Conservation (phyloP, 2,888 invertebrate species). For the Creontiades dilutus region DNA sequence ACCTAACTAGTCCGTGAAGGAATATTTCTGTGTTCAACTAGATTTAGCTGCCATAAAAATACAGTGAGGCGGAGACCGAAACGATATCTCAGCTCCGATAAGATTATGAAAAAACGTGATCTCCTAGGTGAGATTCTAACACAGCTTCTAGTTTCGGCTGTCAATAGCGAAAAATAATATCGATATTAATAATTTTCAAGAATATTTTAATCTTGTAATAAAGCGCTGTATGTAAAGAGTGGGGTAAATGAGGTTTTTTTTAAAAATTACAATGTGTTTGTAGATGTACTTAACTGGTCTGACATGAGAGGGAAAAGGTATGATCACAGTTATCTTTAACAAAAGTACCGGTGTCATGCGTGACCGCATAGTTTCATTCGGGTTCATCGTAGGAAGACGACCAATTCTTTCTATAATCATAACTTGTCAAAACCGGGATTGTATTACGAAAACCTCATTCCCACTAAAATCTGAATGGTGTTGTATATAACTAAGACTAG, state of each 20-base stretch:
- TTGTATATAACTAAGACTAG: too few relatives aligned
- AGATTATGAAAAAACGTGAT: not conserved
- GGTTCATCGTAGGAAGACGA: too few relatives aligned
- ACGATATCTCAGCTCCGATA: not conserved
- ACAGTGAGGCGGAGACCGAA: not conserved
- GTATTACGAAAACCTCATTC: too few relatives aligned
- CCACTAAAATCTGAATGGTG: too few relatives aligned
- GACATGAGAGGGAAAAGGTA: not conserved
- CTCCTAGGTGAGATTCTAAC: not conserved
- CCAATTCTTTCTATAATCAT: too few relatives aligned
- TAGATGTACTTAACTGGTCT: not conserved
- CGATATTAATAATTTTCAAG: not conserved
- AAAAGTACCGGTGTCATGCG: too few relatives aligned
- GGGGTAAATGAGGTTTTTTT: not conserved
- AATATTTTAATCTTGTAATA: constrained; percentile 5
- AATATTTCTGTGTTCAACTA: not conserved
- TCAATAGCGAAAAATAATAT: not conserved
- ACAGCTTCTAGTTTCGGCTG: not conserved
- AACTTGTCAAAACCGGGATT: too few relatives aligned
- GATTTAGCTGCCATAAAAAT: constrained; percentile 17
- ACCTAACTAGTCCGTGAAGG: not conserved
- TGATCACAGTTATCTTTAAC: too few relatives aligned
- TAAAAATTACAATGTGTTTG: not conserved
- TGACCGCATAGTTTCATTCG: too few relatives aligned
- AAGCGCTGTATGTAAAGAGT: not conserved